These are phyloP conservation scores for Bactericera cockerelli DNA, from an alignment of 1,140 invertebrate species.

Conservation along the genomic window DNA sequence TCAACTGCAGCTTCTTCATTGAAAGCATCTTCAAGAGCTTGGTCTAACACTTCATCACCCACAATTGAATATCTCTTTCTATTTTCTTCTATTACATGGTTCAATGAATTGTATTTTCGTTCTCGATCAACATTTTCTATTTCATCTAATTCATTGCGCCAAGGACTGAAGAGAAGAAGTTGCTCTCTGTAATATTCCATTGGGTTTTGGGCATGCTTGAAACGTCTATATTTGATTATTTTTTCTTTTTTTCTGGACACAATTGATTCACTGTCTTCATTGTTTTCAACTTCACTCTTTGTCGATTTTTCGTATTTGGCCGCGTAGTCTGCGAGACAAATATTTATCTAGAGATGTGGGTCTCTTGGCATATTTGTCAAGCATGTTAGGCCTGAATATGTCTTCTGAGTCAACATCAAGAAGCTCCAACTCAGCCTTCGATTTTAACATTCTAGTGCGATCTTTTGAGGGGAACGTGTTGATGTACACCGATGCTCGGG, in stretches of 20 bases:
- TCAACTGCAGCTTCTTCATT: too few species aligned
- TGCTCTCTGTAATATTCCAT: conserved; percentile 27
- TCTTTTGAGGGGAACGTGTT: neutral
- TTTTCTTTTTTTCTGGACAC: conserved; percentile 17
- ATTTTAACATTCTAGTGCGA: neutral
- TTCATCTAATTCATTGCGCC: conserved; percentile 23
- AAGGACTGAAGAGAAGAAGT: conserved; percentile 26
- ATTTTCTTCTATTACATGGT: too few species aligned
- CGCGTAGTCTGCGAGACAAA: conserved; percentile 24
- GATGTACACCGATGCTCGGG: conserved; percentile 14
- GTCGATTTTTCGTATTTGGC: conserved; percentile 21
- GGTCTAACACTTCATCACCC: too few species aligned
- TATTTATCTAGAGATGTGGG: conserved; percentile 20
- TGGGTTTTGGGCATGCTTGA: conserved; percentile 23
- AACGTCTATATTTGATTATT: conserved; percentile 26
- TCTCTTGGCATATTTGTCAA: conserved; percentile 13
- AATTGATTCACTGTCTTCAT: conserved; percentile 9
- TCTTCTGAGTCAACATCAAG: conserved; percentile 12
- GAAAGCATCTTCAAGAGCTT: too few species aligned
- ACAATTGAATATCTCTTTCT: too few species aligned
- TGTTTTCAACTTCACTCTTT: conserved; percentile 15
- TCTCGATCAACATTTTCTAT: too few species aligned
- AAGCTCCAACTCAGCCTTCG: neutral
- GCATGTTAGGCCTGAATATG: conserved; percentile 14
- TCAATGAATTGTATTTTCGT: too few species aligned